Evolutionary conservation across 2,888 invertebrate genomes (phyloP), one percentile per base, ranked within the genome.

Genomic region (Leptopilina syphax): DNA sequence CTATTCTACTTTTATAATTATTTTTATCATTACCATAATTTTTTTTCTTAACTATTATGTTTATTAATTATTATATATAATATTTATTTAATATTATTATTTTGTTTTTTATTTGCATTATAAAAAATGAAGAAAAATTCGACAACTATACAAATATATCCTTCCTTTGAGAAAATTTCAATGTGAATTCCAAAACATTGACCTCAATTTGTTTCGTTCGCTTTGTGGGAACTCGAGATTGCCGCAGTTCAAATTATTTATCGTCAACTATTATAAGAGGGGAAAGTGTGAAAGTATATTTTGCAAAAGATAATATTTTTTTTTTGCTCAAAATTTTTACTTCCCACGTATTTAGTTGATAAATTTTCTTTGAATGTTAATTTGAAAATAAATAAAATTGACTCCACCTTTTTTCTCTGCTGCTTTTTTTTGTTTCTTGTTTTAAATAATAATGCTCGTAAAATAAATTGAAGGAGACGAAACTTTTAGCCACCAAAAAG

Each of bases 201-300:
- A 60, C 73, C 73, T 34, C 57, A 57, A 57, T 73, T 6, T 6
- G 34, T 34, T 34, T n/a, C 44, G 5, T 44, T 54, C 44, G 10
- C 3, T 34, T 34, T 18, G 67, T 67, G 44, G 41, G 44, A 67
- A 34, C 70, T 9, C n/a, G 27, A 34, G 34, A 50, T 68, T 13
- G 47, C 12, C 13, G 18, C 44, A 47, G 50, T 12, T 50, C 54
- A 27, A 54, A 70, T 54, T 34, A 73, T 73, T 54, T 73, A 73
- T n/a, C 54, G 34, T 12, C 10, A 12, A 10, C 50, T 50, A 27
- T 50, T 34, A 34, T 34, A 34, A 34, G 34, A 73, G 70, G 54
- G 54, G 70, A 73, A 73, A 73, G 54, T 73, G 70, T 73, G 70
- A 57, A 73, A 73, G 70, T 34, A 34, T 34, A 34, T 73, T 50